Evolutionary conservation across 2,888 invertebrate species (phyloP), one percentile per base, ranked within the genome.

Genomic region (Pycnomerus fuliginosus): DNA sequence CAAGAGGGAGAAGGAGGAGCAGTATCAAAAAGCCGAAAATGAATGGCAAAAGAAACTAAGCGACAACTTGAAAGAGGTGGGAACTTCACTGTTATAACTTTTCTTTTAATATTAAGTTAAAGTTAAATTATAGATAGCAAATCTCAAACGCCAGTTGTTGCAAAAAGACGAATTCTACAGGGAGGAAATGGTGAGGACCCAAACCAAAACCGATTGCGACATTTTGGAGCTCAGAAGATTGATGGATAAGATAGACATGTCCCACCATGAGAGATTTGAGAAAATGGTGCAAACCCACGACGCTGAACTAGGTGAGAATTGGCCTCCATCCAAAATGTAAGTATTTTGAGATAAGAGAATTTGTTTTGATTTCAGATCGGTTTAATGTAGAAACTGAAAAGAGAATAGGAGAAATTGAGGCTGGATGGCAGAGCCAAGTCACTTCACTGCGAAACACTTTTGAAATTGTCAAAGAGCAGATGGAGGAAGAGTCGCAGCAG

Each of bases 221-320:
- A 74, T 83, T 30, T 71, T 85, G 62, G 87, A 88, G 61, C 75
- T 87, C 34, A 74, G 88, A 30, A 75, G 82, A 55, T 77, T 86
- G 40, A 75, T 88, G 65, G 82, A 84, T 62, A 85, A 85, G 69
- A 80, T 87, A 40, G 87, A 87, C 61, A 83, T 85, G 69, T 77
- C 77, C 3, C 85, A 88, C 67, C 83, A 85, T 30, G 85, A 85
- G 48, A 81, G 84, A 56, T 76, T 85, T 4, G 87, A 88, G 50
- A 79, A 81, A 51, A 69, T 87, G 62, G 77, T 76, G 10, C 78
- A 80, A 40, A 71, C 79, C 50, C 83, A 84, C 64, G 82, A 83
- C 53, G 74, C 74, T 48, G 85, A 87, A 68, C 74, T 83, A 71
- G 86, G 87, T 87, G 66, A 66, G 61, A 51, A 8, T n/a, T 15